These are phyloP conservation scores for Sebastes aleutianus DNA, from an alignment of 2,797 vertebrate genomes.

Conservation along the genomic window DNA sequence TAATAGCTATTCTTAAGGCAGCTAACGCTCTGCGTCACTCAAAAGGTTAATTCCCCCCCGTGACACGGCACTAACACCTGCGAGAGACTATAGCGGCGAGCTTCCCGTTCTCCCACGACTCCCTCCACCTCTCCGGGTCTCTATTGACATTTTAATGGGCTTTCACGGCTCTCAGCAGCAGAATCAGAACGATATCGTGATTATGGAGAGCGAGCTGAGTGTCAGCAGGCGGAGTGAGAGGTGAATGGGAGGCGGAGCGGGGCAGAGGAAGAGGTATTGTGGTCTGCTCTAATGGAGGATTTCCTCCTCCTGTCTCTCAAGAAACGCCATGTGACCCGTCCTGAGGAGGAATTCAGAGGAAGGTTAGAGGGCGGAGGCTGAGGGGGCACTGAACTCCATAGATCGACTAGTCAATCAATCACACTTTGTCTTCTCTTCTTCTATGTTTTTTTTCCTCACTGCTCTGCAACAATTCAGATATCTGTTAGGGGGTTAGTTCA, in stretches of 20 bases:
- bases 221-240: slow-evolving; percentile 43
- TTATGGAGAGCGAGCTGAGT: slow-evolving; percentile 29
- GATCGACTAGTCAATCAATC: slow-evolving; percentile 49
- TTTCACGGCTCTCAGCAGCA: slow-evolving; percentile 52
- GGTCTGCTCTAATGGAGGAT: slow-evolving; percentile 71
- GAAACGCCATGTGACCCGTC: slow-evolving; percentile 56
- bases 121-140: background rate
- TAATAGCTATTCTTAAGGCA: slow-evolving; percentile 47
- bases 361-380: slow-evolving; percentile 27
- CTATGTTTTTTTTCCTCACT: slow-evolving; percentile 24
- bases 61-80: slow-evolving; percentile 52
- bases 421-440: slow-evolving; percentile 10
- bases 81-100: background rate
- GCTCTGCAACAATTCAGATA: background rate
- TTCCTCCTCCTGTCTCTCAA: slow-evolving; percentile 72
- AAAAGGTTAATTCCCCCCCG: slow-evolving; percentile 52
- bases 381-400: slow-evolving; percentile 17
- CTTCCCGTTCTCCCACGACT: slow-evolving; percentile 9
- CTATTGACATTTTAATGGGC: slow-evolving; percentile 67
- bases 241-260: slow-evolving; percentile 68
- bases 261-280: slow-evolving; percentile 74
- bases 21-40: slow-evolving; percentile 27
- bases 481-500: background rate
- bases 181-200: slow-evolving; percentile 58
- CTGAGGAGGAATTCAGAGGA: slow-evolving; percentile 33